Evolutionary conservation across 2,113 vertebrate genomes (phyloP).

Genomic region (Sus scrofa): T2T-Sscrofa CM000822.6:32131501-32132000

Average conservation of each 20-base stretch:
- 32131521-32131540: background rate
- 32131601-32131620: background rate
- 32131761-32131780: background rate
- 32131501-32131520: background rate
- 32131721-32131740: background rate
- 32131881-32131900: background rate
- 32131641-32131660: background rate
- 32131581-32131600: background rate
- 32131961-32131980: background rate
- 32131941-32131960: background rate
- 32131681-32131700: slow-evolving; percentile 13
- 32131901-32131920: background rate
- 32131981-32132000: background rate
- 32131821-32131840: background rate
- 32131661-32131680: background rate
- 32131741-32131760: background rate
- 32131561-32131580: background rate
- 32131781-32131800: background rate
- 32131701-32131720: background rate
- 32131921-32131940: background rate
- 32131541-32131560: background rate
- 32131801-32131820: background rate
- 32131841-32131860: background rate
- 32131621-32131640: background rate
- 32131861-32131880: background rate